A percentile compares a stretch with the other conserved stretches of the same genome.
These are phyloP conservation scores for Tricholauxania praeusta DNA, from an alignment of 2,888 invertebrate species.

Conservation along the genomic window DNA sequence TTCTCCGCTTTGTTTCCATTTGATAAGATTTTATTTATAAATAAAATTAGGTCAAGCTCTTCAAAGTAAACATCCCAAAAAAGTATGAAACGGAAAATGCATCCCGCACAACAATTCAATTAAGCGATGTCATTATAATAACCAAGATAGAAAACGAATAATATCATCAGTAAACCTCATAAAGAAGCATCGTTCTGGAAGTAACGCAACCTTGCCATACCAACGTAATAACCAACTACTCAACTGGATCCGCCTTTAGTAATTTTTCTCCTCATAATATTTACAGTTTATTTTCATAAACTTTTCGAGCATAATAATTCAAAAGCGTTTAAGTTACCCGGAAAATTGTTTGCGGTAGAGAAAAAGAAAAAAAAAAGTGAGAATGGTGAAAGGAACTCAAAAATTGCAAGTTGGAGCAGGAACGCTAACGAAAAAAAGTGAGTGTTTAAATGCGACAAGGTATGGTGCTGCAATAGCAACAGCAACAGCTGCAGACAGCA, in stretches of 20 bases:
- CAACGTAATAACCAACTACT: not conserved
- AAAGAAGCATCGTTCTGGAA: not conserved
- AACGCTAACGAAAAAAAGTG: not conserved
- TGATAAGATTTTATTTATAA: no score
- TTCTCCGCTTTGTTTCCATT: no score
- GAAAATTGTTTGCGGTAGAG: conserved; percentile 31
- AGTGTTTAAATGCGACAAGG: not conserved
- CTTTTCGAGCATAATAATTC: conserved; percentile 36
- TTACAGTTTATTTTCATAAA: conserved; percentile 30
- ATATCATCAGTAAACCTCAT: not conserved
- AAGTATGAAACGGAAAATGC: no score
- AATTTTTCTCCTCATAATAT: not conserved
- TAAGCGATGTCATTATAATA: not conserved
- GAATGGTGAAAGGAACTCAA: not conserved
- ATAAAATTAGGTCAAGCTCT: no score
- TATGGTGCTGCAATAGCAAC: not conserved
- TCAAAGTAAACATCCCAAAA: no score
- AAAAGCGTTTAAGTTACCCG: conserved; percentile 34
- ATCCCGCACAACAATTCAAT: no score
- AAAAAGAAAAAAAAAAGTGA: not conserved
- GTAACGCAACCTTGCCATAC: not conserved
- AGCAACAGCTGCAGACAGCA: not conserved
- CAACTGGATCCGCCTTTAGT: not conserved
- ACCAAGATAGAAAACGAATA: not conserved
- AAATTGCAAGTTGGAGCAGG: not conserved